Conservation (phyloP, 2,113 vertebrate genomes). For the Taurulus bubalis region DNA sequence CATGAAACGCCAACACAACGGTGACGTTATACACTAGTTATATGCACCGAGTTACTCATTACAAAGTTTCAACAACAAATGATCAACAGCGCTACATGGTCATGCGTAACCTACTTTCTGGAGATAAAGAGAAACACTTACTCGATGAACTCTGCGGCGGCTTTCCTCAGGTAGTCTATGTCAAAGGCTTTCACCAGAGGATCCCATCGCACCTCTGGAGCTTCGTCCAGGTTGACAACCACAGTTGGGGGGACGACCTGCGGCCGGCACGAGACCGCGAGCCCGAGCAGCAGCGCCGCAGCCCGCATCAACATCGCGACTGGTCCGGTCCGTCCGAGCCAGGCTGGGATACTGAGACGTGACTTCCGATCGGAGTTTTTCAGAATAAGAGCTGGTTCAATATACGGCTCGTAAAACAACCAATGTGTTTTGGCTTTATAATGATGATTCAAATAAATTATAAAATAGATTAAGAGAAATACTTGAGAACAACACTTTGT, state of each 20-base stretch:
- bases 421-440: background rate
- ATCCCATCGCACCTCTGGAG: constrained; percentile 74
- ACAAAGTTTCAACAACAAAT: background rate
- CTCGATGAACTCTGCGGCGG: constrained; percentile 79
- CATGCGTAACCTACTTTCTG: background rate
- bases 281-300: constrained; percentile 35
- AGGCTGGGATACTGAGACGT: background rate
- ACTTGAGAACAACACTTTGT: too few species aligned
- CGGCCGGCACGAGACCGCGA: constrained; percentile 4
- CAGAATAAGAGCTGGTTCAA: constrained; percentile 40
- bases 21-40: background rate
- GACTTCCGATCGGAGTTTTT: constrained; percentile 35
- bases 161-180: constrained; percentile 66
- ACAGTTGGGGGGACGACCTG: constrained; percentile 69
- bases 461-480: background rate
- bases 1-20: too few species aligned
- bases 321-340: background rate
- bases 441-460: background rate
- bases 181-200: constrained; percentile 69
- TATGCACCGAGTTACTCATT: background rate
- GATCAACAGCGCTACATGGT: too few species aligned
- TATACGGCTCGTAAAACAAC: background rate
- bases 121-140: constrained; percentile 61
- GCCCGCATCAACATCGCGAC: background rate
- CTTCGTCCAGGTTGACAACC: constrained; percentile 78